Evolutionary conservation across 2,888 invertebrate genomes (phyloP), one percentile per base, ranked within the genome.

Genomic region (Ischnura elegans): DNA sequence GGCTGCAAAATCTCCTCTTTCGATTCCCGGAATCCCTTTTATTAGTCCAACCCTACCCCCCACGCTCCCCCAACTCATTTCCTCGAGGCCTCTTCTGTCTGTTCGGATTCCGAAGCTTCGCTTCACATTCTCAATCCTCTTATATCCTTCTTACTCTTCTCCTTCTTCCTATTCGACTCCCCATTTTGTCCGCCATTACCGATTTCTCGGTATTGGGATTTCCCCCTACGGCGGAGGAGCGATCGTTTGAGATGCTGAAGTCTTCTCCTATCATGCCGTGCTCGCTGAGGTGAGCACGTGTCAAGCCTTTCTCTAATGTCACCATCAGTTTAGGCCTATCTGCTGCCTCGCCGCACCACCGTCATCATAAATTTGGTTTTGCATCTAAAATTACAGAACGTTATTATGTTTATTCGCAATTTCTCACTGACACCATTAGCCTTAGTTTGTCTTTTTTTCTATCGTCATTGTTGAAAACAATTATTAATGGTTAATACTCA

Each of bases 161-260:
- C 76, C 13, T 36, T 16, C 47, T 16, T 47, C 47, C 47, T 16
- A 47, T 16, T 16, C 47, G 47, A 47, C 6, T 10, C 6, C 16
- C 61, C 25, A 25, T 8, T 76, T 61, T 2, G 5, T 61, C 61
- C n/a, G 25, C 61, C n/a, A 25, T n/a, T 61, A 0, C 36, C 76
- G 36, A 76, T 76, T 76, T 76, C 76, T 76, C 36, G 36, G 76
- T 36, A 76, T 76, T 76, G 29, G 76, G 36, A 76, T n/a, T n/a
- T 36, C 36, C 13, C 13, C 13, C 76, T 10, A 3, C 13, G 8
- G 13, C 76, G 36, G 0, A 51, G 19, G 51, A 76, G 19, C 61
- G 10, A 76, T 76, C 25, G 25, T 76, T 76, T 29, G 16, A 76
- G 76, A 36, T n/a, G n/a, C n/a, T n/a, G n/a, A n/a, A n/a, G n/a